Base-by-base conservation (phyloP, 2,797 vertebrate genomes). In the Rhyacichthys aspro region DNA sequence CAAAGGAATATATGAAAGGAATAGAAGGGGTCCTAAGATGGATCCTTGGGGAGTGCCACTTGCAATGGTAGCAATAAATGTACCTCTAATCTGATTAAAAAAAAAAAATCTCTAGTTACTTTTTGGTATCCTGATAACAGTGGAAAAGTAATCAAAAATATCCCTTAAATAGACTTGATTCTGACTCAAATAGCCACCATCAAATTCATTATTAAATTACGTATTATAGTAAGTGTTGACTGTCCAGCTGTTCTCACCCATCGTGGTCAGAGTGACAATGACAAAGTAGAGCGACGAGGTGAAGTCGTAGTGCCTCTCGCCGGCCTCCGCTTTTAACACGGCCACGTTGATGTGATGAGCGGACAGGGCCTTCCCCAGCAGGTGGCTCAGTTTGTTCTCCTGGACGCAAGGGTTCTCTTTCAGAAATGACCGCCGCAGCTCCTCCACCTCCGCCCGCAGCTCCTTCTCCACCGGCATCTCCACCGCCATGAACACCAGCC, bases 211-310 rank as follows among this genome's bases (percentile, higher is more conserved):
- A n/a, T n/a, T n/a, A n/a, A n/a, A n/a, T n/a, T n/a, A n/a, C n/a
- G n/a, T n/a, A n/a, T n/a, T n/a, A n/a, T n/a, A n/a, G n/a, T n/a
- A n/a, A n/a, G n/a, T n/a, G n/a, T n/a, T n/a, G n/a, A 38, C 8
- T 38, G 10, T 48, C 14, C 12, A 8, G 0, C 15, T 19, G 5
- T 14, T 9, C 83, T 87, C 83, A 94, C 94, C 94, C 10, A 91
- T 91, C 38, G 93, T 94, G 38, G 91, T 92, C 79, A 94, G 89
- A 43, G 90, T 86, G 55, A 88, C 88, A 37, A 88, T 85, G 7
- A 91, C 85, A 46, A 93, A 94, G 75, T 93, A 94, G 38, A 94
- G 78, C 0, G 93, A 91, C 0, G 93, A 93, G 15, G 88, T 79
- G 55, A 95, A 88, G 17, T 93, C 92, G 42, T 89, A 91, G 67